Conservation (phyloP, 2,113 vertebrate species). For the Hymenochirus boettgeri region DNA sequence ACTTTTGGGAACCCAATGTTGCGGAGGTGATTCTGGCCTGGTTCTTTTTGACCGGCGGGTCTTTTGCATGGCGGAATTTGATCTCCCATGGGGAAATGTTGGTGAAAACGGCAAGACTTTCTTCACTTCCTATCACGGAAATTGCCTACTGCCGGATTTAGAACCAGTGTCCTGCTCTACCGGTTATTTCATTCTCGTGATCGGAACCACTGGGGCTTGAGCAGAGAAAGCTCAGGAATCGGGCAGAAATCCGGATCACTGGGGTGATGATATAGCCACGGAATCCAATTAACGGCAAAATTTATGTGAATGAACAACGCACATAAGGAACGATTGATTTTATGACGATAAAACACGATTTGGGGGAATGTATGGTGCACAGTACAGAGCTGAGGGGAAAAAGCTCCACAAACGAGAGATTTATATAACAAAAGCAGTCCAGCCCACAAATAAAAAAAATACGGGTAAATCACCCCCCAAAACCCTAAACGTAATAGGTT, state of each 20-base stretch:
- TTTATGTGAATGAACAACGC: too few species aligned
- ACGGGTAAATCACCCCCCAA: too few species aligned
- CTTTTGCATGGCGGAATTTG: constrained; percentile 72
- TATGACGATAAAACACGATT: too few species aligned
- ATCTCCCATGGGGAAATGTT: constrained; percentile 67
- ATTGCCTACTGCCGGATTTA: constrained; percentile 65
- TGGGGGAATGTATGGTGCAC: too few species aligned
- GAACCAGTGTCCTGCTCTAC: constrained; percentile 65
- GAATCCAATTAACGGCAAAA: too few species aligned
- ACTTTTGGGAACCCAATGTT: constrained; percentile 72
- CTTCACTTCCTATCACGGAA: constrained; percentile 66
- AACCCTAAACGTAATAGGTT: too few species aligned
- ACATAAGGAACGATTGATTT: too few species aligned
- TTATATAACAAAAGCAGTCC: too few species aligned
- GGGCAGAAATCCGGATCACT: background rate
- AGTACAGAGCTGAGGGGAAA: too few species aligned
- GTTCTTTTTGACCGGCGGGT: constrained; percentile 69
- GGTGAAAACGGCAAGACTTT: constrained; percentile 64
- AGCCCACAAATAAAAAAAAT: too few species aligned
- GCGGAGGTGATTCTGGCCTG: constrained; percentile 59
- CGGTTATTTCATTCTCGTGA: constrained; percentile 56
- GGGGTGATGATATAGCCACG: too few species aligned
- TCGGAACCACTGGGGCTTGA: constrained; percentile 20
- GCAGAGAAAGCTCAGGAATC: background rate
- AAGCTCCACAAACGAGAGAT: too few species aligned